Evolutionary conservation across 1,140 invertebrate species (phyloP).

Genomic region (Gryon sp.): DNA sequence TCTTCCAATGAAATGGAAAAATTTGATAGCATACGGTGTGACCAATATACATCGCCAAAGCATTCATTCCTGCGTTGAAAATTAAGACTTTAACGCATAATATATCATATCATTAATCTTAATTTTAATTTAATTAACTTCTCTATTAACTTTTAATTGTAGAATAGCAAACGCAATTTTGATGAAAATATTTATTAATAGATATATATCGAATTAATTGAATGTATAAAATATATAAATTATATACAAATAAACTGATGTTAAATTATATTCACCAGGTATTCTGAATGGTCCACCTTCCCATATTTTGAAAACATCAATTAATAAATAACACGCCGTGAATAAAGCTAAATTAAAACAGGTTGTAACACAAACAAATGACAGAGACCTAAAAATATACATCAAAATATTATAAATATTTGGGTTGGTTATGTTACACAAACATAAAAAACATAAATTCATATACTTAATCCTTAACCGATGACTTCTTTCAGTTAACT

Average conservation of each 20-base stretch:
- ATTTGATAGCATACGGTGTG: constrained; percentile 88
- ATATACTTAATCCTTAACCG: too few relatives aligned
- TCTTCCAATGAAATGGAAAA: constrained; percentile 91
- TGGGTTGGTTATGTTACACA: too few relatives aligned
- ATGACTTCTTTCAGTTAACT: too few relatives aligned
- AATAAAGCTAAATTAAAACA: constrained; percentile 87
- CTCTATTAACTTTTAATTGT: too few relatives aligned
- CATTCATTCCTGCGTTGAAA: constrained; percentile 89
- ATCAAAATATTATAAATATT: too few relatives aligned
- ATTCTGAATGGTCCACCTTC: constrained; percentile 89
- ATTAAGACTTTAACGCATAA: constrained; percentile 13
- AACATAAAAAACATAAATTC: too few relatives aligned
- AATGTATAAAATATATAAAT: background rate
- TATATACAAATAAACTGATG: too few relatives aligned
- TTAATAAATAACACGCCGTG: constrained; percentile 87
- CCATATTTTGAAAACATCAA: constrained; percentile 90
- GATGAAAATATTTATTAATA: background rate
- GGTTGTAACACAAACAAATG: constrained; percentile 89
- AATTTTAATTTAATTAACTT: background rate
- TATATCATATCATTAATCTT: background rate
- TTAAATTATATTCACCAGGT: too few relatives aligned
- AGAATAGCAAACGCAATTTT: too few relatives aligned
- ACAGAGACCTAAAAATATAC: constrained; percentile 86
- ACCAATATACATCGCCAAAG: constrained; percentile 91
- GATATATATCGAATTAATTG: background rate